Base-by-base conservation (phyloP, 2,113 vertebrate genomes). In the Actinemys pallida region DNA sequence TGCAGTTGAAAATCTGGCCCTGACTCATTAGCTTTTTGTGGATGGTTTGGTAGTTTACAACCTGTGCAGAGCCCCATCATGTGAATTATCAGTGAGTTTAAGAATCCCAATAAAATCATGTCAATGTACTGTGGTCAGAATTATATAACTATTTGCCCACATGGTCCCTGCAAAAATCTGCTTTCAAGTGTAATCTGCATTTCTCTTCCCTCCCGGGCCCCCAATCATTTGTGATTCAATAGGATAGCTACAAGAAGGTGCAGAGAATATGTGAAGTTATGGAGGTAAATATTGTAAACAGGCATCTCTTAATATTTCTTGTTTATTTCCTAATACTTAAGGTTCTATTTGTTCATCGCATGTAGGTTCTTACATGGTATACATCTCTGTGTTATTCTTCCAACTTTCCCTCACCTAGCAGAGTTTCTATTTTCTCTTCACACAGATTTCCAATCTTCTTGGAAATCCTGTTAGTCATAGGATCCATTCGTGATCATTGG, bases 271-370 rank as follows among this genome's bases (percentile, higher is more conserved):
- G 24, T 27, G 42, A 27, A 13, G 22, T 47, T 78, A 27, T 47
- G 2, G 5, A 27, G 42, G 75, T 27, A 78, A 78, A 78, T 27
- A 47, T 27, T 47, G 12, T 47, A 24, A 78, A 78, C 42, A 78
- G 25, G 22, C 11, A 14, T 47, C n/a, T 93, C 86, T 72, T 91
- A 93, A 96, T 95, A 8, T 19, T 62, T 94, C 90, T 90, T 96
- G 93, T 93, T 86, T 94, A 62, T 97, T 96, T 96, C 91, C 92
- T 92, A 87, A 92, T 90, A 95, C 88, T 95, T 93, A 89, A 27
- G 59, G 11, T 86, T 78, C 42, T 78, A 78, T 78, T 72, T 72
- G n/a, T 72, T n/a, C n/a, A 31, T 69, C 35, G 4, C 19, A 19
- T 13, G 24, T 47, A 47, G 42, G 27, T 42, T 39, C 65, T 78